Evolutionary conservation across 1,140 invertebrate genomes (phyloP).

Genomic region (Monomorium pharaonis): DNA sequence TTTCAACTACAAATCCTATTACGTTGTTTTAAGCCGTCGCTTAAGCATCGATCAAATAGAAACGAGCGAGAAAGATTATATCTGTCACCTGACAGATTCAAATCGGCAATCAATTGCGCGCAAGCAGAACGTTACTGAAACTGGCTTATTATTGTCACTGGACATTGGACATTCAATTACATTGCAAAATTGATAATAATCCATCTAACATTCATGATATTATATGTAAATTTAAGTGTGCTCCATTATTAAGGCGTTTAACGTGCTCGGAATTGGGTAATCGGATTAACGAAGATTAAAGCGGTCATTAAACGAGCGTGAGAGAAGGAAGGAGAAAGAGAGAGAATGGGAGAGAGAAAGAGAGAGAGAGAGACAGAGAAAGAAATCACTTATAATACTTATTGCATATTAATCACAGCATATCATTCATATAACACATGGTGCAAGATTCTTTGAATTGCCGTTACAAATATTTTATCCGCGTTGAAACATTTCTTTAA

Average conservation of each 20-base stretch:
- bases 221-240: not conserved
- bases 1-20: no score
- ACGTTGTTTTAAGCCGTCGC: not conserved
- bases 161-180: not conserved
- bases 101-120: conserved; percentile 15
- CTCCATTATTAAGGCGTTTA: conserved; percentile 15
- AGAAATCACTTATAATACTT: conserved; percentile 20
- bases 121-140: conserved; percentile 64
- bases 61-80: conserved; percentile 28
- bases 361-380: no score
- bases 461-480: not conserved
- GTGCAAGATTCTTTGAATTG: not conserved
- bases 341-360: no score
- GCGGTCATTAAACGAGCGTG: conserved; percentile 9
- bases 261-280: conserved; percentile 14
- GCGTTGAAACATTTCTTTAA: not conserved
- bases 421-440: not conserved
- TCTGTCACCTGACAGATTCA: conserved; percentile 38
- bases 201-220: conserved; percentile 21
- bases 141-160: conserved; percentile 57
- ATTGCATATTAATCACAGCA: not conserved
- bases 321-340: no score
- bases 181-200: conserved; percentile 53
- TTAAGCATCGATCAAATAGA: conserved; percentile 70
- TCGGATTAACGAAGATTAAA: conserved; percentile 43